Conservation (phyloP, 1,140 invertebrate species). For the Zaprionus nigranus region DNA sequence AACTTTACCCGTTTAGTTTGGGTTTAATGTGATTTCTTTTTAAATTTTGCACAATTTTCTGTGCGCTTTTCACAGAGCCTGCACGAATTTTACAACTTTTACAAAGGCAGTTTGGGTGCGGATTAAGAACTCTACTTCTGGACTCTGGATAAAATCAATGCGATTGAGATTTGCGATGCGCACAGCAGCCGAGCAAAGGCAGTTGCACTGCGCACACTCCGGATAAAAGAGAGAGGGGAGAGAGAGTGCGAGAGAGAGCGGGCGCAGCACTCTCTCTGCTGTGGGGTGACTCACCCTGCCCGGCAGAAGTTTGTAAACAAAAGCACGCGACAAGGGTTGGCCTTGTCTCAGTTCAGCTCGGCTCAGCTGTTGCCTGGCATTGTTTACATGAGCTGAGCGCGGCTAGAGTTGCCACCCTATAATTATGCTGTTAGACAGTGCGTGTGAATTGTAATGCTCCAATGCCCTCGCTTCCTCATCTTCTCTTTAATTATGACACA, state of each 20-base stretch:
- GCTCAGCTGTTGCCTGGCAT: slow-evolving; percentile 63
- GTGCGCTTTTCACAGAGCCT: slow-evolving; percentile 37
- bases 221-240: slow-evolving; percentile 44
- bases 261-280: background rate
- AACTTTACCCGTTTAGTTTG: slow-evolving; percentile 39
- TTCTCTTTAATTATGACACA: slow-evolving; percentile 63
- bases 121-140: slow-evolving; percentile 74
- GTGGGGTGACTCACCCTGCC: slow-evolving; percentile 17
- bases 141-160: slow-evolving; percentile 82
- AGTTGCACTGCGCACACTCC: slow-evolving; percentile 16
- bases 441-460: slow-evolving; percentile 50
- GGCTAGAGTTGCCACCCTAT: slow-evolving; percentile 36
- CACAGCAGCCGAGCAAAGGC: slow-evolving; percentile 56
- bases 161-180: slow-evolving; percentile 59
- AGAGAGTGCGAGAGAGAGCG: background rate
- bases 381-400: slow-evolving; percentile 53
- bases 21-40: slow-evolving; percentile 10
- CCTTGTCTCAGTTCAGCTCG: slow-evolving; percentile 18
- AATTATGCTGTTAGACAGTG: slow-evolving; percentile 49
- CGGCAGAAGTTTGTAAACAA: slow-evolving; percentile 69
- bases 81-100: slow-evolving; percentile 56
- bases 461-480: slow-evolving; percentile 43
- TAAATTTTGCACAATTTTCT: slow-evolving; percentile 44
- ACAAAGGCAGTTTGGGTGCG: slow-evolving; percentile 71
- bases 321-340: slow-evolving; percentile 47